Evolutionary conservation across 2,888 invertebrate genomes (phyloP).

Genomic region (Saturnia japonica): DNA sequence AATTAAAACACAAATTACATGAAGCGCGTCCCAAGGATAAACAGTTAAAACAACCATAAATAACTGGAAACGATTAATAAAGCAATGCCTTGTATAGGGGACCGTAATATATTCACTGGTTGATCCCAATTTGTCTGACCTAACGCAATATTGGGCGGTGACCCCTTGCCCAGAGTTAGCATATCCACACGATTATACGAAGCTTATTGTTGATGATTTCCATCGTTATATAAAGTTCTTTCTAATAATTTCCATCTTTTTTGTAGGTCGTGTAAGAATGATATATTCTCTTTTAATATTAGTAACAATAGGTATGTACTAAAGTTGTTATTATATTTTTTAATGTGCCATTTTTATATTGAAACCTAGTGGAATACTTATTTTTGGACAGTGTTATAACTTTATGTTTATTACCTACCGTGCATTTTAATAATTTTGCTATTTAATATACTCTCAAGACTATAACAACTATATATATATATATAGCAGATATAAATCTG

Average conservation of each 20-base stretch:
- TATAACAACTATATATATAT: too few relatives aligned
- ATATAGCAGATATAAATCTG: neutral
- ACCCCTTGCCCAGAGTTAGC: slow-evolving; percentile 53
- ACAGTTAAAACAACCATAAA: slow-evolving; percentile 56
- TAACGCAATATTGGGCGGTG: slow-evolving; percentile 73
- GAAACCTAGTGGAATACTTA: too few relatives aligned
- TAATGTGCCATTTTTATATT: too few relatives aligned
- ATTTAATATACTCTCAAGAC: too few relatives aligned
- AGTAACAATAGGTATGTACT: too few relatives aligned
- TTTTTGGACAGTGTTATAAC: too few relatives aligned
- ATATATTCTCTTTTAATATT: neutral
- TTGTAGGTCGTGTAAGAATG: neutral
- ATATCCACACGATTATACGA: slow-evolving; percentile 38
- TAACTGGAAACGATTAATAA: slow-evolving; percentile 78
- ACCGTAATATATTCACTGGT: slow-evolving; percentile 79
- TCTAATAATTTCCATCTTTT: neutral
- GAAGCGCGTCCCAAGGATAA: slow-evolving; percentile 39
- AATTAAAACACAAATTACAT: slow-evolving; percentile 18
- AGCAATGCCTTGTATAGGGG: slow-evolving; percentile 69
- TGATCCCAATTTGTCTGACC: slow-evolving; percentile 81
- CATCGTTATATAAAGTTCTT: neutral
- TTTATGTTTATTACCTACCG: too few relatives aligned
- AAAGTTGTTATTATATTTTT: too few relatives aligned
- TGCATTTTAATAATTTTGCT: too few relatives aligned
- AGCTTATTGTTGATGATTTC: neutral